phyloP scores from a whole-genome alignment of 2,797 vertebrate species.

The Masticophis lateralis region DNA sequence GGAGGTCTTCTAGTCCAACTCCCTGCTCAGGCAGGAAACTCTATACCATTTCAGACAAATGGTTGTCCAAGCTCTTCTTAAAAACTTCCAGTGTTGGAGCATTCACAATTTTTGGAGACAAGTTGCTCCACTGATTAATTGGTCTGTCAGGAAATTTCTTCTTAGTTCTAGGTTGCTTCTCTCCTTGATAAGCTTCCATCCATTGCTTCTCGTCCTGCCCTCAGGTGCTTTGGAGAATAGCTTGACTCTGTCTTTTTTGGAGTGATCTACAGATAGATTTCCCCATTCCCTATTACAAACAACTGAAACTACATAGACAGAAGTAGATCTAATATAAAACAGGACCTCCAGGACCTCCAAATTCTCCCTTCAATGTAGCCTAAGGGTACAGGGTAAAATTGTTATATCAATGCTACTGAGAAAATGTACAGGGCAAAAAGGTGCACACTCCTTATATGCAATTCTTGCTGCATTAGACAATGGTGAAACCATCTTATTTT shows the following conservation, averaged over 20 bases:
- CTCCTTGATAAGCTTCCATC: no score
- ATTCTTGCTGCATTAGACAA: background rate
- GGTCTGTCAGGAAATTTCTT: background rate
- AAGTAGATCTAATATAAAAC: background rate
- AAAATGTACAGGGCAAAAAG: background rate
- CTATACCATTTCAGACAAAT: no score
- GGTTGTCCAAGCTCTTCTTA: no score
- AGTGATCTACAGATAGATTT: background rate
- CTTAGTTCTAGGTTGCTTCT: no score
- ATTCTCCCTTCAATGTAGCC: background rate
- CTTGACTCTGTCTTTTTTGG: background rate
- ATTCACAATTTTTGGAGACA: no score
- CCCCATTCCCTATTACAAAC: background rate
- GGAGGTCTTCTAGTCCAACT: no score
- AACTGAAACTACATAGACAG: background rate
- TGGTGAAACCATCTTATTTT: background rate
- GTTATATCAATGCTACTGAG: background rate
- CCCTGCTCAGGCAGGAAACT: no score
- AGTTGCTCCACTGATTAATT: background rate
- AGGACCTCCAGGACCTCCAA: background rate
- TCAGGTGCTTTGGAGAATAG: background rate
- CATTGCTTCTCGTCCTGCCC: background rate
- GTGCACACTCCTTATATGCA: background rate
- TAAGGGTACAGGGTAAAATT: background rate
- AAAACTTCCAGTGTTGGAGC: no score